Evolutionary conservation across 2,888 invertebrate genomes (phyloP).

Genomic region (Empis stercorea): DNA sequence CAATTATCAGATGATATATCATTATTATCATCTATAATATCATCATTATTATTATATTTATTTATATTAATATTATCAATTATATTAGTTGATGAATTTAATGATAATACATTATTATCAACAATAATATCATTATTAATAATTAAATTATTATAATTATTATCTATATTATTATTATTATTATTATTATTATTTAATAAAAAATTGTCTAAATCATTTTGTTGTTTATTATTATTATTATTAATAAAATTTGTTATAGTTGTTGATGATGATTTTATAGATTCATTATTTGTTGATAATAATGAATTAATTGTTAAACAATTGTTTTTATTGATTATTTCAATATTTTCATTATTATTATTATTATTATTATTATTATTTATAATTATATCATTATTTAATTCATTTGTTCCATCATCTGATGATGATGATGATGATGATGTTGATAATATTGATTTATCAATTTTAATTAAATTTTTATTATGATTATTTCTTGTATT

Average conservation of each 20-base stretch:
- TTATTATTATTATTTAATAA: background rate
- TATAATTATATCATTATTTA: too few species aligned
- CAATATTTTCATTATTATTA: background rate
- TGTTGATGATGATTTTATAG: too few species aligned
- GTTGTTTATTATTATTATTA: background rate
- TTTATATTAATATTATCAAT: slow-evolving; percentile 9
- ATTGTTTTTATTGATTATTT: background rate
- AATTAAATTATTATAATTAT: background rate
- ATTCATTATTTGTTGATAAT: background rate
- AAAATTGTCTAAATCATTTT: background rate
- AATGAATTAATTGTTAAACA: background rate
- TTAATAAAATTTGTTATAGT: too few species aligned
- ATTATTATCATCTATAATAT: slow-evolving; percentile 3
- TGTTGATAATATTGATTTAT: background rate
- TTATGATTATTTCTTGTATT: background rate
- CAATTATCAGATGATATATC: too few species aligned
- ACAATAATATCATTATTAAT: background rate
- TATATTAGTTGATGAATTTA: slow-evolving; percentile 7
- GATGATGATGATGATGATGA: background rate
- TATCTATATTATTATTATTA: background rate
- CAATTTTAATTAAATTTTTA: background rate
- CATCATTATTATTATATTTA: slow-evolving; percentile 6
- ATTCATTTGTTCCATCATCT: too few species aligned
- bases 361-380: background rate
- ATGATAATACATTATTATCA: background rate